A percentile compares a stretch with the other conserved stretches of the same genome.
These are phyloP conservation scores for Dreissena polymorpha DNA, from an alignment of 1,140 invertebrate species.

Conservation along the genomic window DNA sequence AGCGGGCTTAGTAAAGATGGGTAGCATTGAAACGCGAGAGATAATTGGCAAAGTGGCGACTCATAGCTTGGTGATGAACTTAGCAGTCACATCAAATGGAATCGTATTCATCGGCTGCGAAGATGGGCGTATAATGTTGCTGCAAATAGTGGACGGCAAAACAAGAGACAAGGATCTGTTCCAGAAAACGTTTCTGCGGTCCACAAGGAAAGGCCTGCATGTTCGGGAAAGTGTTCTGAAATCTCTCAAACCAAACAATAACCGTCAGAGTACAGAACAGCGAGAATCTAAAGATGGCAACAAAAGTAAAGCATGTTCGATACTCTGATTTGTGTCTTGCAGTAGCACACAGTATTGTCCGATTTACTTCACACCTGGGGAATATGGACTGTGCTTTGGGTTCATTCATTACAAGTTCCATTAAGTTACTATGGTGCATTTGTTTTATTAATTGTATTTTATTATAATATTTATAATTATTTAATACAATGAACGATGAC, in stretches of 20 bases:
- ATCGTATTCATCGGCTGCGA: slow-evolving; percentile 62
- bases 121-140: slow-evolving; percentile 65
- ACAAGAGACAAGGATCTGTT: background rate
- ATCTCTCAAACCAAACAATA: background rate
- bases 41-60: slow-evolving; percentile 57
- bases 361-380: too few species aligned
- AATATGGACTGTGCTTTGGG: too few species aligned
- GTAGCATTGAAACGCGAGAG: slow-evolving; percentile 34
- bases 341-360: too few species aligned
- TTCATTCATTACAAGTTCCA: too few species aligned
- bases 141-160: slow-evolving; percentile 48
- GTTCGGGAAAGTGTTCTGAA: background rate
- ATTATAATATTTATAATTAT: too few species aligned
- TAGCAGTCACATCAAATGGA: slow-evolving; percentile 52
- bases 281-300: background rate
- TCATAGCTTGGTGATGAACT: slow-evolving; percentile 60
- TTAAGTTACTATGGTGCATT: too few species aligned
- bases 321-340: background rate
- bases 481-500: too few species aligned
- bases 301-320: background rate
- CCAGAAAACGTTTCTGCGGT: background rate
- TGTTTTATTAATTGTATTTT: too few species aligned
- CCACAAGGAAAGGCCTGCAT: slow-evolving; percentile 15
- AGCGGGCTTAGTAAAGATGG: slow-evolving; percentile 54
- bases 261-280: background rate